Evolutionary conservation across 2,113 vertebrate species (phyloP), one percentile per base, ranked within the genome.

Genomic region (Apaloderma vittatum): DNA sequence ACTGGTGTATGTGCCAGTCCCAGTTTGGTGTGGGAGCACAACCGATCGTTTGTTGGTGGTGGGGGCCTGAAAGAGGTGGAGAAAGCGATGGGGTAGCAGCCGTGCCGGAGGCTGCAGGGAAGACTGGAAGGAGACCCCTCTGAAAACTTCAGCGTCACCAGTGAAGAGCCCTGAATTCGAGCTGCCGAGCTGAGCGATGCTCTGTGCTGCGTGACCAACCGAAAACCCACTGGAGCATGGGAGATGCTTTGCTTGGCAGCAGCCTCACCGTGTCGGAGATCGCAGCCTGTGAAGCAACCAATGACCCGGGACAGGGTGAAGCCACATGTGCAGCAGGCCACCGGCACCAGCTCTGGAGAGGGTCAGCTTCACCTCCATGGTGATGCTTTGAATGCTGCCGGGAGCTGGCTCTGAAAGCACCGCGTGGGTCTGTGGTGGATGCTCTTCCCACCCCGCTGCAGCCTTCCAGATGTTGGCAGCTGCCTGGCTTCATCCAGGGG

Each of bases 371-470:
- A 67, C 30, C 27, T 40, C 63, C 0, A 1, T 16, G 46, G 55
- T 23, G 70, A 32, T 8, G 30, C 36, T 71, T 9, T 72, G 34
- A 70, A 19, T 59, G 43, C 9, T 59, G 13, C 36, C 1, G 0
- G 48, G 17, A 74, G 24, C 32, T 59, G 70, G 29, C 19, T 86
- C 55, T 49, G 36, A 46, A 36, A 67, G 32, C 13, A 5, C 20
- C 19, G 29, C 0, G 0, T 1, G 36, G 26, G 15, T 36, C 21
- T 29, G 46, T 0, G 0, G 26, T 36, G 24, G 37, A n/a, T 34
- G 68, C 17, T 51, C 24, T 74, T 43, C 8, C 12, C 2, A 1
- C 55, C 34, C 24, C 15, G 26, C 23, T 52, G 79, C 67, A 90
- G n/a, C 36, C 30, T 82, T 72, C 55, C 63, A 91, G 87, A 54